phyloP scores from a whole-genome alignment of 2,113 vertebrate species.

The Microcebus ravelobensis region DNA sequence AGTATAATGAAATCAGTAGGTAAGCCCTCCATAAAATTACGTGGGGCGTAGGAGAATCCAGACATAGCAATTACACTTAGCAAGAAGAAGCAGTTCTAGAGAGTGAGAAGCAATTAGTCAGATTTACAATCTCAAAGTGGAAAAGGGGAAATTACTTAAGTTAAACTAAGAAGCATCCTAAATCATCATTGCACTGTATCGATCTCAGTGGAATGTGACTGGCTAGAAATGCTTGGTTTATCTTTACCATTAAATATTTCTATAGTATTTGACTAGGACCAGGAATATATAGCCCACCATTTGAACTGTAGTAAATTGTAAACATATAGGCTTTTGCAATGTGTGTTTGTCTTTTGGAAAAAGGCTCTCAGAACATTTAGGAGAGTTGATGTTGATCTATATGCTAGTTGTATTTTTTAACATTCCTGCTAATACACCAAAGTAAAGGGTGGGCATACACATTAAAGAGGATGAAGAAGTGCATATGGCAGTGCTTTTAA shows the following conservation, averaged over 20 bases:
- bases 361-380: conserved; percentile 18
- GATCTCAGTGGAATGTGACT: conserved; percentile 63
- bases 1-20: conserved; percentile 63
- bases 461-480: neutral
- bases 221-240: conserved; percentile 62
- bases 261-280: conserved; percentile 16
- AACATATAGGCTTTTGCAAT: neutral
- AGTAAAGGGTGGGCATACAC: neutral
- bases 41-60: conserved; percentile 26
- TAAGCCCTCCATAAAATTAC: conserved; percentile 66
- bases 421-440: conserved; percentile 32
- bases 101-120: conserved; percentile 66
- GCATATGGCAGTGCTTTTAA: neutral
- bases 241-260: conserved; percentile 59
- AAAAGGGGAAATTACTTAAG: conserved; percentile 71
- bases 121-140: conserved; percentile 73
- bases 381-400: neutral
- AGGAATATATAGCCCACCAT: neutral
- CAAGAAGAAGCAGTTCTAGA: conserved; percentile 64
- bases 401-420: conserved; percentile 4
- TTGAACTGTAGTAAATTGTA: conserved; percentile 47
- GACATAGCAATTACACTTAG: conserved; percentile 66
- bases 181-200: conserved; percentile 67
- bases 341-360: neutral
- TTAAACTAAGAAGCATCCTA: conserved; percentile 68